These are phyloP conservation scores for Gambusia affinis DNA, from an alignment of 2,113 vertebrate species.

Conservation along the genomic window DNA sequence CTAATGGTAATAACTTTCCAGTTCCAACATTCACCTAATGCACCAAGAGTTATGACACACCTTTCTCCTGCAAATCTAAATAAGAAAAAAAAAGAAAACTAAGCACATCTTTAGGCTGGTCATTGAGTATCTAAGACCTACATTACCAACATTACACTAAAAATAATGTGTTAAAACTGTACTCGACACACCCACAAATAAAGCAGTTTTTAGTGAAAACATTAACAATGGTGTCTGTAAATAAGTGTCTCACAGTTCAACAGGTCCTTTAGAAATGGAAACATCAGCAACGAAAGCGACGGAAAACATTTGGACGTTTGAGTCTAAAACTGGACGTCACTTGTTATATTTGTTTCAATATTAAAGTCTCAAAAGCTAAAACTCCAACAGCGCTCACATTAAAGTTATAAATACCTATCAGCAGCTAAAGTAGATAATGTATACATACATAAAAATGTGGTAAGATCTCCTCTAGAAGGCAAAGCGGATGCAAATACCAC, in stretches of 20 bases:
- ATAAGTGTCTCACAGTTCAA: background rate
- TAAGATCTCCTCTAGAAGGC: constrained; percentile 61
- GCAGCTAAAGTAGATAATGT: background rate
- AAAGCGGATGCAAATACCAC: constrained; percentile 81
- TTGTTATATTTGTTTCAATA: background rate
- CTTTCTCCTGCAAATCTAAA: background rate
- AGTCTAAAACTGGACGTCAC: background rate
- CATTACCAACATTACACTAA: background rate
- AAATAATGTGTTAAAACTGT: constrained; percentile 49
- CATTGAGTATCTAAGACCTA: background rate
- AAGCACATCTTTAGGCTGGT: background rate
- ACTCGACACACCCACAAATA: constrained; percentile 45
- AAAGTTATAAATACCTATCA: constrained; percentile 4
- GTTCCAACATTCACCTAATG: background rate
- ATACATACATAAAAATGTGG: background rate
- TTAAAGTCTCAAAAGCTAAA: background rate
- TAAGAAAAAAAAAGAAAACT: background rate
- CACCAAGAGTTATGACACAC: background rate
- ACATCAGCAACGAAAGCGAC: background rate
- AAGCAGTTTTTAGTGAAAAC: constrained; percentile 68
- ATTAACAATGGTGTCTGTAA: background rate
- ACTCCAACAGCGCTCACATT: constrained; percentile 1
- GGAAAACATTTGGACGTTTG: background rate
- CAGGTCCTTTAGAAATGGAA: background rate
- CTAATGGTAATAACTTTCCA: too few species aligned